A percentile compares a stretch with the other conserved stretches of the same genome.
These are phyloP conservation scores for Trachelus troglodyta DNA, from an alignment of 2,888 invertebrate genomes.

Conservation along the genomic window DNA sequence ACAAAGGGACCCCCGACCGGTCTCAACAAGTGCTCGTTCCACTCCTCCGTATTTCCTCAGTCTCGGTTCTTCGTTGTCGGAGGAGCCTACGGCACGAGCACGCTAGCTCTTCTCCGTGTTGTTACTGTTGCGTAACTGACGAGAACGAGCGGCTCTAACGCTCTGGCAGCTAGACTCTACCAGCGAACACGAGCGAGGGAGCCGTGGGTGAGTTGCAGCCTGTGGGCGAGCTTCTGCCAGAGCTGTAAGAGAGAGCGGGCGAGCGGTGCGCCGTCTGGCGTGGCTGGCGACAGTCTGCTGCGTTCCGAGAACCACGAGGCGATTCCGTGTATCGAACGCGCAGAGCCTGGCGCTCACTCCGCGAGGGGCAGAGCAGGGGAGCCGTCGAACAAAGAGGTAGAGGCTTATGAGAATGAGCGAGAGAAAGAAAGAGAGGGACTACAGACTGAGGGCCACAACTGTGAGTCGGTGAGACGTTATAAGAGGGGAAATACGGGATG, in stretches of 20 bases:
- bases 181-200: conserved; percentile 15
- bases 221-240: conserved; percentile 8
- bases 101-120: conserved; percentile 42
- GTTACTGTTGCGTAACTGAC: conserved; percentile 57
- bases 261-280: conserved; percentile 64
- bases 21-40: not conserved
- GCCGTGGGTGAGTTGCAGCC: conserved; percentile 12
- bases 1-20: not conserved
- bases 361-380: conserved; percentile 40
- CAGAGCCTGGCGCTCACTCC: conserved; percentile 40
- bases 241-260: conserved; percentile 32
- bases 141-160: conserved; percentile 20
- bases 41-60: not conserved
- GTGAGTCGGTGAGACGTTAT: not conserved
- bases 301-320: conserved; percentile 64
- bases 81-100: conserved; percentile 28
- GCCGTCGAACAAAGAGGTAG: conserved; percentile 14
- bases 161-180: conserved; percentile 19
- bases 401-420: conserved; percentile 19
- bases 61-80: not conserved
- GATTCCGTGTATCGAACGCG: conserved; percentile 64
- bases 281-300: conserved; percentile 64
- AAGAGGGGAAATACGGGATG: not conserved
- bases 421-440: conserved; percentile 29
- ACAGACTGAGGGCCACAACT: not conserved